A percentile compares a stretch with the other conserved stretches of the same genome.
Evolutionary conservation across 2,113 vertebrate genomes (phyloP).

Genomic region (Xiphorhynchus elegans): DNA sequence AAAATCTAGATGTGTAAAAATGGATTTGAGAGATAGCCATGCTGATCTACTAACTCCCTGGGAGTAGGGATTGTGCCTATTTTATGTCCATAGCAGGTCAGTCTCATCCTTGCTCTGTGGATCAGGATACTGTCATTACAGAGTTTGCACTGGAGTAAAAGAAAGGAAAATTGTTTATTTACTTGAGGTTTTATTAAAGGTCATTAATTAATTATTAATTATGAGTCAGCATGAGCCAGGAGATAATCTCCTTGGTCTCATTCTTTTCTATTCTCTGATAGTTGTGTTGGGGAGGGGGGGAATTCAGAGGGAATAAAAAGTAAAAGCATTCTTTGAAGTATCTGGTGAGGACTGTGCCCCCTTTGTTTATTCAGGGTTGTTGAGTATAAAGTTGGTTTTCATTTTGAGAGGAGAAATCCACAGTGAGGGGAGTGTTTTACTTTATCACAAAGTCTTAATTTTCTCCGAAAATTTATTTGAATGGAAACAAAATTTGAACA

Average conservation of each 20-base stretch:
- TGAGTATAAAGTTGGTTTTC: neutral
- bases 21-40: neutral
- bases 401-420: neutral
- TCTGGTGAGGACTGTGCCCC: neutral
- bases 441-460: neutral
- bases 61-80: neutral
- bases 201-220: neutral
- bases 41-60: neutral
- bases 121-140: neutral
- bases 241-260: neutral
- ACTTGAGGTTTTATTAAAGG: neutral
- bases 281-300: fast-evolving
- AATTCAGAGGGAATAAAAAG: neutral
- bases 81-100: neutral
- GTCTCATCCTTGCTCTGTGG: neutral
- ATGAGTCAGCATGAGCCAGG: neutral
- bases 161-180: neutral
- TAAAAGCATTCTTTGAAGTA: neutral
- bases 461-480: neutral
- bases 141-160: neutral
- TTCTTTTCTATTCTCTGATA: neutral
- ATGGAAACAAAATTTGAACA: neutral
- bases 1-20: neutral
- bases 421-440: neutral
- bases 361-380: neutral